phyloP scores from a whole-genome alignment of 2,797 vertebrate species.

The Anguilla anguilla region DNA sequence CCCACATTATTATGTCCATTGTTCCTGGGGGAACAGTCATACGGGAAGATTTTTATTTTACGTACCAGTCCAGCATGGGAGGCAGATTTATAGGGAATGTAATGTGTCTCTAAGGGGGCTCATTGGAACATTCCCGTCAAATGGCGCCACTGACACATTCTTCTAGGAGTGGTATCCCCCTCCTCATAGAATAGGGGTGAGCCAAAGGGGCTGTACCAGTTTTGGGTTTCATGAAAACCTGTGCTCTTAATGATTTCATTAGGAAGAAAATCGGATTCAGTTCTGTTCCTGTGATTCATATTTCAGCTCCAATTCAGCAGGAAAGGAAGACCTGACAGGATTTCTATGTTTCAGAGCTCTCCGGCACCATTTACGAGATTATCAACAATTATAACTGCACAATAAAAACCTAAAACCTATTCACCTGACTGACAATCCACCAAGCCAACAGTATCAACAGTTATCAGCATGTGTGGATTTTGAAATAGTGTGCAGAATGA shows the following conservation, averaged over 20 bases:
- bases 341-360: background rate
- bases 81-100: background rate
- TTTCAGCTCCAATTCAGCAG: background rate
- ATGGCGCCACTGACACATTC: background rate
- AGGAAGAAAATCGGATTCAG: background rate
- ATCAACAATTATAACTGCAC: too few species aligned
- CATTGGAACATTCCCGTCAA: background rate
- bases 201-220: too few species aligned
- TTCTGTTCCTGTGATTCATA: background rate
- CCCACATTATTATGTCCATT: background rate
- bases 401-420: background rate
- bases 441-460: background rate
- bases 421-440: background rate
- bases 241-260: background rate
- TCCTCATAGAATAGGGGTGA: too few species aligned
- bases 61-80: background rate
- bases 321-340: background rate
- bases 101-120: background rate
- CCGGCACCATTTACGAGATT: too few species aligned
- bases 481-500: background rate
- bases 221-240: background rate
- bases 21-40: background rate
- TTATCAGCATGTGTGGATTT: background rate
- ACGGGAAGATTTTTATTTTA: background rate
- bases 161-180: too few species aligned